Evolutionary conservation across 2,888 invertebrate genomes (phyloP).

Genomic region (Noctua janthina): DNA sequence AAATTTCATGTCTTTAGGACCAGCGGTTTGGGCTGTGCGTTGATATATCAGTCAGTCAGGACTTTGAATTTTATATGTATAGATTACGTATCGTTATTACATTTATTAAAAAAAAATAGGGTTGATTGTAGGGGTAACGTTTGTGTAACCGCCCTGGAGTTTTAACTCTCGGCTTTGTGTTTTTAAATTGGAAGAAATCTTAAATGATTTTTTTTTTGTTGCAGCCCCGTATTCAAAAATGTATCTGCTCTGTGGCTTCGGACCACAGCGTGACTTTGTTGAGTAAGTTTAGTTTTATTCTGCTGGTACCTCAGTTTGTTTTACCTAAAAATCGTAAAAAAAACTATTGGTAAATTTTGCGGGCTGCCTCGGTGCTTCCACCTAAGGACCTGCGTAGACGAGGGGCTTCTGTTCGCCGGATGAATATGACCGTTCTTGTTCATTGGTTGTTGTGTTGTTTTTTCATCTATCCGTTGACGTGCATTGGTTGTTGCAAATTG

Average conservation of each 20-base stretch:
- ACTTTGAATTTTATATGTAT: no score
- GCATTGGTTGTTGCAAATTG: no score
- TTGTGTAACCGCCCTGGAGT: neutral
- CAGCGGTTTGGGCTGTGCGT: no score
- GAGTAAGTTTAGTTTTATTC: slow-evolving; percentile 87
- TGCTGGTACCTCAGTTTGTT: neutral
- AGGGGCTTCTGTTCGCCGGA: no score
- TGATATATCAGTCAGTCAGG: no score
- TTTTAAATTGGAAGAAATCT: neutral
- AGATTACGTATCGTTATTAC: no score
- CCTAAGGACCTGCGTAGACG: neutral
- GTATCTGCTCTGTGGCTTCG: slow-evolving; percentile 98
- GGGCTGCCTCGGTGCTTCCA: neutral
- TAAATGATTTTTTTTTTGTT: slow-evolving; percentile 67
- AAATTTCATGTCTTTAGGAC: no score
- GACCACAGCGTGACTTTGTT: slow-evolving; percentile 99
- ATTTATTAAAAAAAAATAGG: no score
- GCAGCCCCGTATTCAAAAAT: slow-evolving; percentile 97
- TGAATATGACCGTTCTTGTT: no score
- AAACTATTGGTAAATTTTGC: neutral
- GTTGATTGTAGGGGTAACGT: no score
- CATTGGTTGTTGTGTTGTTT: no score
- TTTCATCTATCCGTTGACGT: no score
- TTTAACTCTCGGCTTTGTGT: neutral
- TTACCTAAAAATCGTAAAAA: neutral